phyloP scores from a whole-genome alignment of 2,113 vertebrate species.

The Sapajus apella region DNA sequence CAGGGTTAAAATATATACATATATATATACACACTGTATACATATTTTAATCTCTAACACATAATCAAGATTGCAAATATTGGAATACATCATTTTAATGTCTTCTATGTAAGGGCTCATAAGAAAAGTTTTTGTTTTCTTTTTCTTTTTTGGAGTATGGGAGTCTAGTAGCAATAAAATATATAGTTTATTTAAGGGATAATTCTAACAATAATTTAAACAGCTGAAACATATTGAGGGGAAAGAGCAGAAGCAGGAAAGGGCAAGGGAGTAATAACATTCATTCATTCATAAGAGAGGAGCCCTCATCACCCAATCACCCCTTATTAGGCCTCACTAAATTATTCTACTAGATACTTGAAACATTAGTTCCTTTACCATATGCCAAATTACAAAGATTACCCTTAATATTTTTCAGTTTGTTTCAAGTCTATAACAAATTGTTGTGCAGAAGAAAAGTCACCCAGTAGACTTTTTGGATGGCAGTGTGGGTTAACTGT shows the following conservation, averaged over 20 bases:
- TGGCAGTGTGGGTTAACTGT: neutral
- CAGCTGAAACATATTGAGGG: neutral
- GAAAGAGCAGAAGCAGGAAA: too few species aligned
- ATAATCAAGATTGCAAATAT: neutral
- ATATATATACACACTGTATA: neutral
- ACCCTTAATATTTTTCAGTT: neutral
- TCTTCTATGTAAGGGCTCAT: neutral
- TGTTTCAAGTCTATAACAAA: neutral
- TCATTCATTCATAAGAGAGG: too few species aligned
- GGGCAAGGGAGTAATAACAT: too few species aligned
- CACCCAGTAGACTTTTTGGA: neutral
- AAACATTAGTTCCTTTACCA: neutral
- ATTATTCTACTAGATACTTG: neutral
- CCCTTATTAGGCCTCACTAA: too few species aligned
- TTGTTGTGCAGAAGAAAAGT: neutral
- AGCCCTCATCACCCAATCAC: too few species aligned
- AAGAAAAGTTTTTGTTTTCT: neutral
- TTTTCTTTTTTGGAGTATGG: neutral
- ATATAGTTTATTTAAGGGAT: neutral
- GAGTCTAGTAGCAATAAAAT: neutral
- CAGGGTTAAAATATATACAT: neutral
- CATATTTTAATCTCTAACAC: neutral
- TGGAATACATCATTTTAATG: neutral
- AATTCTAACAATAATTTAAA: neutral
- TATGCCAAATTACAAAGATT: neutral